These are phyloP conservation scores for Fragum fragum DNA, from an alignment of 2,888 invertebrate species.

Conservation along the genomic window DNA sequence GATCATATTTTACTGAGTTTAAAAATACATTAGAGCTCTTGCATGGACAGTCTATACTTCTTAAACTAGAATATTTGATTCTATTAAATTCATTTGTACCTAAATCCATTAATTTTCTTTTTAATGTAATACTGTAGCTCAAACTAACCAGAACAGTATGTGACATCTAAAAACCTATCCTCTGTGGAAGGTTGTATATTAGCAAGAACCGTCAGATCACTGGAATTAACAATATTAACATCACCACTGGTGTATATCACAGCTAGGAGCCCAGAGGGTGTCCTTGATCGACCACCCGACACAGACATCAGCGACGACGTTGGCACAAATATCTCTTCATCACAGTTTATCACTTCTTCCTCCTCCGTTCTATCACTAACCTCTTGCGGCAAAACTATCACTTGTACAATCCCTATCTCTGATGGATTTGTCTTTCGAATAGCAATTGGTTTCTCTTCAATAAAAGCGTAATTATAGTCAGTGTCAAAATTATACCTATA, in stretches of 20 bases:
- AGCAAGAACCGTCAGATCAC: conserved; percentile 91
- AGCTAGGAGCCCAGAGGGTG: conserved; percentile 88
- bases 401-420: conserved; percentile 73
- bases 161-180: conserved; percentile 91
- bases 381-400: conserved; percentile 81
- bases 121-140: too few species aligned
- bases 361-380: conserved; percentile 78
- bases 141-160: conserved; percentile 92
- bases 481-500: conserved; percentile 89
- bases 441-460: conserved; percentile 90
- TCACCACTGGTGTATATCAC: conserved; percentile 93
- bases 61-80: too few species aligned
- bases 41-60: too few species aligned
- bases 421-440: conserved; percentile 71
- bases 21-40: too few species aligned
- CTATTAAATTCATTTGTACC: too few species aligned
- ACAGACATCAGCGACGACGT: conserved; percentile 44
- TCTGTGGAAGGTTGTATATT: conserved; percentile 87
- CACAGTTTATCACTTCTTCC: conserved; percentile 73
- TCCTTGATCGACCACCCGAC: conserved; percentile 20
- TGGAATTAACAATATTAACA: conserved; percentile 91
- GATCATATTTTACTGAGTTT: too few species aligned
- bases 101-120: too few species aligned
- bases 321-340: conserved; percentile 50
- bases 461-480: conserved; percentile 86